Percentiles rank a stretch among this genome's conserved stretches.
Evolutionary conservation across 2,113 vertebrate genomes (phyloP).

Genomic region (Corydoras sp.): DNA sequence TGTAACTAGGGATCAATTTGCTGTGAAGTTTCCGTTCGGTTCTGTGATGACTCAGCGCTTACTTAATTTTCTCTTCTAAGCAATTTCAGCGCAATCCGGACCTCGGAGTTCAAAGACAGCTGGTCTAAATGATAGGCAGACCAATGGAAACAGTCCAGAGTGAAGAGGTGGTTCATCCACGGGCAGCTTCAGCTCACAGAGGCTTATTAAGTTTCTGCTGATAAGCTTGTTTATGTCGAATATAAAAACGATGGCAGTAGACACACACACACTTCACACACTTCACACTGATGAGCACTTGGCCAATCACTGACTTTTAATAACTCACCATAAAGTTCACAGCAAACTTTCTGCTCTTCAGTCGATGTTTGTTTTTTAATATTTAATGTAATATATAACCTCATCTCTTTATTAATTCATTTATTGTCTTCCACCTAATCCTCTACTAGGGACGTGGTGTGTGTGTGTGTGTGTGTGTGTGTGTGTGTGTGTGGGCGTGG

Average conservation of each 20-base stretch:
- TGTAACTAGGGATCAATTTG: neutral
- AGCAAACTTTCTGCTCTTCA: no score
- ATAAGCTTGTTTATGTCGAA: constrained; percentile 42
- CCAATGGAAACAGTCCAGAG: neutral
- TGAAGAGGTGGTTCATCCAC: constrained; percentile 6
- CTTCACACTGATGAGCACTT: no score
- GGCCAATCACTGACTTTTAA: no score
- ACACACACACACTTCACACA: neutral
- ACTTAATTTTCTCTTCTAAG: neutral
- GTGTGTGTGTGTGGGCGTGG: no score
- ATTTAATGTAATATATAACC: no score
- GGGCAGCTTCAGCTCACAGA: neutral
- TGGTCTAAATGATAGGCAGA: neutral
- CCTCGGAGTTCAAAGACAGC: constrained; percentile 1
- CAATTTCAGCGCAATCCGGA: neutral
- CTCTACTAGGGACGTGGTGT: no score
- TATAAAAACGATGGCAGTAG: constrained; percentile 30
- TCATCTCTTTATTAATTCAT: no score
- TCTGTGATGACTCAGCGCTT: neutral
- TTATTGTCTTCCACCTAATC: no score
- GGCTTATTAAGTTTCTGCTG: constrained; percentile 36
- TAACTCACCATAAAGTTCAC: no score
- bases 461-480: no score
- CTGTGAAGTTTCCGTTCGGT: neutral
- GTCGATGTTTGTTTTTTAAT: no score